These are phyloP conservation scores for Nerophis lumbriciformis DNA, from an alignment of 2,113 vertebrate species.

Conservation along the genomic window DNA sequence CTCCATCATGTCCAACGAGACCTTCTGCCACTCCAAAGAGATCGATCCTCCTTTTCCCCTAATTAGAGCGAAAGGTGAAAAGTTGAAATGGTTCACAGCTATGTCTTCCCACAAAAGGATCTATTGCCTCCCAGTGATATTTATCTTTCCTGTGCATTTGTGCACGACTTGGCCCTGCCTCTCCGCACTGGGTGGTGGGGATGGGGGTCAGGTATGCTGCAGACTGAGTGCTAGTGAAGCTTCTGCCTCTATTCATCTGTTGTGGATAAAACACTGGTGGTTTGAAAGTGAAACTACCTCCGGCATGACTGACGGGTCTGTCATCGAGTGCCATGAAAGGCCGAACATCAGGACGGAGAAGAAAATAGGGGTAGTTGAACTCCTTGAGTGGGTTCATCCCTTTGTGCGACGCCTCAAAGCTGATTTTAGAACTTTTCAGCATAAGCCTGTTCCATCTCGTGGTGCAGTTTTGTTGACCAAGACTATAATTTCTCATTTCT, in stretches of 20 bases:
- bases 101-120: conserved; percentile 20
- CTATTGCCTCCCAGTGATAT: conserved; percentile 38
- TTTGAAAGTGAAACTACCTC: conserved; percentile 62
- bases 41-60: conserved; percentile 20
- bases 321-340: conserved; percentile 45
- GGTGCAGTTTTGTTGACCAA: neutral
- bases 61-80: conserved; percentile 30
- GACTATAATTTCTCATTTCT: too few relatives aligned
- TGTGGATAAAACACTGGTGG: conserved; percentile 39
- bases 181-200: conserved; percentile 23
- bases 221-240: conserved; percentile 46
- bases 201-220: conserved; percentile 45
- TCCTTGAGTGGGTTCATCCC: conserved; percentile 14
- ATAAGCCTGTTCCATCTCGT: neutral
- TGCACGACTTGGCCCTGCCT: conserved; percentile 27
- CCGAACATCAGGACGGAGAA: conserved; percentile 34
- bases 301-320: conserved; percentile 42
- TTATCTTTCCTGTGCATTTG: conserved; percentile 35
- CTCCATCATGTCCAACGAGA: conserved; percentile 20
- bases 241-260: conserved; percentile 45
- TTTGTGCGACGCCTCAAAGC: conserved; percentile 23
- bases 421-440: conserved; percentile 12
- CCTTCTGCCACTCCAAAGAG: conserved; percentile 4
- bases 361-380: conserved; percentile 33
- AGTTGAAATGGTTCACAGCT: conserved; percentile 29